A percentile compares a stretch with the other conserved stretches of the same genome.
Conservation (phyloP, 1,140 invertebrate species). For the Melitaea cinxia region DNA sequence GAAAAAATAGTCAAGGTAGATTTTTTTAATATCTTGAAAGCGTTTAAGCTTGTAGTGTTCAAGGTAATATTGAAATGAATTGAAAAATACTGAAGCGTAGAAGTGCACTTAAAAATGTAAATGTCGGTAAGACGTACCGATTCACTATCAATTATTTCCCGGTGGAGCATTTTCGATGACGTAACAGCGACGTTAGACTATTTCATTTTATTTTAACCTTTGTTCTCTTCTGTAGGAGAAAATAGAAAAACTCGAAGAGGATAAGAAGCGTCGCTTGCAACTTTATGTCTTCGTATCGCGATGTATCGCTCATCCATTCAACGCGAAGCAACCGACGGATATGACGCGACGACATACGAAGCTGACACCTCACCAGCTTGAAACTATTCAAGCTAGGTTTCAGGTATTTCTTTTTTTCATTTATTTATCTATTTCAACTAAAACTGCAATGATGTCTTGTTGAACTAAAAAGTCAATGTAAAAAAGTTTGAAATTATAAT, state of each 20-base stretch:
- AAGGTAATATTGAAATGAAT: too few relatives aligned
- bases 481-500: neutral
- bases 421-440: too few relatives aligned
- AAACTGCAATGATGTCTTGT: too few relatives aligned
- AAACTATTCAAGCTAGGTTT: conserved; percentile 97
- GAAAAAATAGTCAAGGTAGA: too few relatives aligned
- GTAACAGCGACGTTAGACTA: neutral
- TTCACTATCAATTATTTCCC: too few relatives aligned
- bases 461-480: too few relatives aligned
- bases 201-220: neutral
- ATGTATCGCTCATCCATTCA: conserved; percentile 99
- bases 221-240: conserved; percentile 81
- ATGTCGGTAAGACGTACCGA: too few relatives aligned
- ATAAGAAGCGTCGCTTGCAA: conserved; percentile 95
- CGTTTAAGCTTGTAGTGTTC: too few relatives aligned
- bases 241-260: conserved; percentile 93
- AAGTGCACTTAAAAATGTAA: too few relatives aligned
- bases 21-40: too few relatives aligned
- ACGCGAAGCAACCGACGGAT: conserved; percentile 99
- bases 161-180: neutral
- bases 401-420: conserved; percentile 83
- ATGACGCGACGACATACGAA: conserved; percentile 96
- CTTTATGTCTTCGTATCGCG: conserved; percentile 99
- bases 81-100: too few relatives aligned
- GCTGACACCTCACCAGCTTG: conserved; percentile 97